Evolutionary conservation across 2,113 vertebrate genomes (phyloP), one percentile per base, ranked within the genome.

Genomic region (Halichoerus grypus): DNA sequence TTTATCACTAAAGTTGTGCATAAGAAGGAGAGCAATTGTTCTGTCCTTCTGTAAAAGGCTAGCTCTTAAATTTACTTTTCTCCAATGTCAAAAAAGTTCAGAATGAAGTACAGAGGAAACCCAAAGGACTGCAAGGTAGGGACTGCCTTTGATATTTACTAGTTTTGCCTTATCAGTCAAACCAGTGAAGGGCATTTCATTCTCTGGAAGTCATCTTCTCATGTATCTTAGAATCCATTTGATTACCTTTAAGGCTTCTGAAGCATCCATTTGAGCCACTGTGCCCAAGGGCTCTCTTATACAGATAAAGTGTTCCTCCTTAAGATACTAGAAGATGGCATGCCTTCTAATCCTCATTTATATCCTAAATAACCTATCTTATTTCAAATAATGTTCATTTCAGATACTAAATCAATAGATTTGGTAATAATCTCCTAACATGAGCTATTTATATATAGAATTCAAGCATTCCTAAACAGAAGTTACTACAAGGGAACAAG

Each of bases 31-130:
- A 65, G 15, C 96, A 94, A 94, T 46, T 10, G 10, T 33, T 94
- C 21, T 83, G 74, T 80, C 49, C 11, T 69, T 71, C 59, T 69
- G 11, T 51, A 65, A 97, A 96, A 80, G 49, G 33, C 76, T 63
- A 76, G 28, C 72, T 96, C n/a, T 96, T 87, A 84, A 33, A 93
- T 84, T 55, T 77, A 77, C n/a, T 96, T 8, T 74, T 88, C 13
- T 26, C 8, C 79, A 93, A 28, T 39, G 55, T 92, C 79, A 83
- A 51, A 63, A 85, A 86, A 81, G 46, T 93, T 94, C 49, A 94
- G 83, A 46, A 77, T 21, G 31, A 91, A 88, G 6, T 49, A 82
- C 12, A 33, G 26, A 57, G 16, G 24, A 76, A 91, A 69, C 26
- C 7, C n/a, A 89, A 71, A 89, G 12, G 11, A 46, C 33, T 72